Evolutionary conservation across 2,797 vertebrate species (phyloP).

Genomic region (Helarctos malayanus): DNA sequence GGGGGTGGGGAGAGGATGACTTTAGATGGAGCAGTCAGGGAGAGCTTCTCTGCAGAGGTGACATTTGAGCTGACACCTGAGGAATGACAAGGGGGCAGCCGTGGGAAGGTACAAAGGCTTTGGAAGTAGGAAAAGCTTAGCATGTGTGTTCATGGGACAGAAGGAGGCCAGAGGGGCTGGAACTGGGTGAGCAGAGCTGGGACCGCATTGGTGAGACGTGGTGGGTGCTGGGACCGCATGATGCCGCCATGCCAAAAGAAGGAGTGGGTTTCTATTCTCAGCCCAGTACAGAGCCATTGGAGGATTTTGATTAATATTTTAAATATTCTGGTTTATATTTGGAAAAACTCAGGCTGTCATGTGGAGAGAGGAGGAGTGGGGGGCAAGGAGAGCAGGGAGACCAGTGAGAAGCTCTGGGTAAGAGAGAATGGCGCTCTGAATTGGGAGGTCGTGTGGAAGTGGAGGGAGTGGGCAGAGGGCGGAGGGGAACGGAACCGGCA

Average conservation of each 20-base stretch:
- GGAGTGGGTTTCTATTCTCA: constrained; percentile 45
- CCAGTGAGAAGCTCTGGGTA: not conserved
- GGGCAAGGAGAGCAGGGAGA: not conserved
- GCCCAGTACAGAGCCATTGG: not conserved
- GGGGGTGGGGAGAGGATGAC: not conserved
- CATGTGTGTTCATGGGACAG: not conserved
- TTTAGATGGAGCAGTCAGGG: not conserved
- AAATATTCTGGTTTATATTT: constrained; percentile 53
- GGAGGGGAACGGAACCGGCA: not conserved
- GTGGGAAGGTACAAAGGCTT: not conserved
- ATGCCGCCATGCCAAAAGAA: not conserved
- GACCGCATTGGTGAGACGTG: not conserved
- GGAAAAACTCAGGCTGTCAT: not conserved
- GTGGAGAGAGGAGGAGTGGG: not conserved
- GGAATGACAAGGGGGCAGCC: not conserved
- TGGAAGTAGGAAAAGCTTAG: not conserved
- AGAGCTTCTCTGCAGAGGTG: not conserved
- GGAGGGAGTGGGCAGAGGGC: not conserved
- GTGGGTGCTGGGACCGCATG: not conserved
- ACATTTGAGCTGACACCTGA: not conserved
- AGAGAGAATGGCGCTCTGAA: not conserved
- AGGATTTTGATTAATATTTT: constrained; percentile 74
- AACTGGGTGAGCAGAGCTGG: not conserved
- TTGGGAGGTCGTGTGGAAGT: not conserved
- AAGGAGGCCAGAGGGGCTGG: not conserved